Conservation (phyloP, 2,113 vertebrate species). For the Felis catus region DNA sequence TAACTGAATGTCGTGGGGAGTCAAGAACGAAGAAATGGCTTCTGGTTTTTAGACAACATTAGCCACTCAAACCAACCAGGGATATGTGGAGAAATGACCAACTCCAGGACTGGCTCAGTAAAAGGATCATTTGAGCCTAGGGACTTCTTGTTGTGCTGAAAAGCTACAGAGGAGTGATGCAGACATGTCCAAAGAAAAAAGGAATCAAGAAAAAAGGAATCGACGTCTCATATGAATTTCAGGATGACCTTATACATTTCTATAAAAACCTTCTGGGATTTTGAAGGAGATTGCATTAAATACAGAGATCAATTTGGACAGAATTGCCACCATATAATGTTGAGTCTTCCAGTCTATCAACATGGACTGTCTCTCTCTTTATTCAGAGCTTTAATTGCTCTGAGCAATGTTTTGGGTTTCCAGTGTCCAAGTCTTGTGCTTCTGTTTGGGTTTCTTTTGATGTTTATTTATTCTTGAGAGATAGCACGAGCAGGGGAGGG, state of each 20-base stretch:
- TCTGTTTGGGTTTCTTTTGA: too few species aligned
- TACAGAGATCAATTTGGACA: neutral
- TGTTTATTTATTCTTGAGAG: too few species aligned
- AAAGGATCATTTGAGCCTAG: neutral
- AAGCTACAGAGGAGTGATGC: neutral
- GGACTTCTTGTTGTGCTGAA: neutral
- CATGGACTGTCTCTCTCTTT: neutral
- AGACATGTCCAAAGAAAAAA: neutral
- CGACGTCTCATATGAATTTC: neutral
- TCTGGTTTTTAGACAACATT: neutral
- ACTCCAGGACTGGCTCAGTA: neutral
- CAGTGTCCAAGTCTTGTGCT: neutral
- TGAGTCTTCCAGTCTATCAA: neutral
- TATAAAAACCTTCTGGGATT: neutral
- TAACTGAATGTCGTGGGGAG: neutral
- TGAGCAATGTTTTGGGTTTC: neutral
- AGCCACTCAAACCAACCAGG: neutral
- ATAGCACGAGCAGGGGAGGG: too few species aligned
- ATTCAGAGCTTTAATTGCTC: neutral
- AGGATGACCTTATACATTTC: neutral
- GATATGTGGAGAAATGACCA: neutral
- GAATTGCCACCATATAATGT: neutral
- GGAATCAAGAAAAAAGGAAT: neutral
- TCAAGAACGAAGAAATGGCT: neutral
- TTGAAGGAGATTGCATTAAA: neutral